Percentiles rank a stretch among this genome's conserved stretches.
phyloP scores from a whole-genome alignment of 2,797 vertebrate species.

The Diplodus puntazzo region DNA sequence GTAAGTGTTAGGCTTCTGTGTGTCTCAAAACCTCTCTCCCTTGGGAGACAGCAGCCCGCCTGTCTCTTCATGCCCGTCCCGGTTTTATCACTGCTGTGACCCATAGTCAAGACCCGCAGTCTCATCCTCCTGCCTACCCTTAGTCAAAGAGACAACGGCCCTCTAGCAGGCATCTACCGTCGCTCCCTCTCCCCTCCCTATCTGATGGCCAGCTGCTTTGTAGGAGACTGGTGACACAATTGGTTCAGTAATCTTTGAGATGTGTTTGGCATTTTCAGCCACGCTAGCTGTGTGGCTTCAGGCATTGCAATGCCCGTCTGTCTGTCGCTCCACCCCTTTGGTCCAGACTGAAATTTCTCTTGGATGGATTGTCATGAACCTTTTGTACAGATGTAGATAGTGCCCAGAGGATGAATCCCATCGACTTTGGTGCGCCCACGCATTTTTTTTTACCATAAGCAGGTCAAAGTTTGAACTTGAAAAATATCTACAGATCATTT shows the following conservation, averaged over 20 bases:
- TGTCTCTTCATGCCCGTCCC: slow-evolving; percentile 62
- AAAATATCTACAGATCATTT: background rate
- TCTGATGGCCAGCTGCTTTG: slow-evolving; percentile 59
- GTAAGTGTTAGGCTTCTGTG: slow-evolving; percentile 63
- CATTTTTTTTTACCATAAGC: slow-evolving; percentile 13
- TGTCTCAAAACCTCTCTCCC: slow-evolving; percentile 65
- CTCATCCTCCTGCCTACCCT: slow-evolving; percentile 45
- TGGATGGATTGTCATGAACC: slow-evolving; percentile 11
- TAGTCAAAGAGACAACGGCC: slow-evolving; percentile 27
- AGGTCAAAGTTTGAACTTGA: background rate
- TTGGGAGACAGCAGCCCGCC: slow-evolving; percentile 59
- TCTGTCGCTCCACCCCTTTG: slow-evolving; percentile 3
- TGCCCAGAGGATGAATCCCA: background rate
- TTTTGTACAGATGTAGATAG: slow-evolving; percentile 10
- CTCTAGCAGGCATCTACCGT: slow-evolving; percentile 47
- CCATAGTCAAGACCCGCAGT: slow-evolving; percentile 33
- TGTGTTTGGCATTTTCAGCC: slow-evolving; percentile 44
- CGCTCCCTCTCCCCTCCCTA: slow-evolving; percentile 30
- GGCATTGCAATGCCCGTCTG: background rate
- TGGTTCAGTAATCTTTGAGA: slow-evolving; percentile 44
- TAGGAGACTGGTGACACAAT: slow-evolving; percentile 45
- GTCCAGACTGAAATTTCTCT: slow-evolving; percentile 24
- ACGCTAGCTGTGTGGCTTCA: background rate
- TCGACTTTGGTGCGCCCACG: slow-evolving; percentile 1
- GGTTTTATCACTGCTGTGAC: slow-evolving; percentile 69